phyloP scores from a whole-genome alignment of 2,113 vertebrate genomes.

The Eurystomus gularis region DNA sequence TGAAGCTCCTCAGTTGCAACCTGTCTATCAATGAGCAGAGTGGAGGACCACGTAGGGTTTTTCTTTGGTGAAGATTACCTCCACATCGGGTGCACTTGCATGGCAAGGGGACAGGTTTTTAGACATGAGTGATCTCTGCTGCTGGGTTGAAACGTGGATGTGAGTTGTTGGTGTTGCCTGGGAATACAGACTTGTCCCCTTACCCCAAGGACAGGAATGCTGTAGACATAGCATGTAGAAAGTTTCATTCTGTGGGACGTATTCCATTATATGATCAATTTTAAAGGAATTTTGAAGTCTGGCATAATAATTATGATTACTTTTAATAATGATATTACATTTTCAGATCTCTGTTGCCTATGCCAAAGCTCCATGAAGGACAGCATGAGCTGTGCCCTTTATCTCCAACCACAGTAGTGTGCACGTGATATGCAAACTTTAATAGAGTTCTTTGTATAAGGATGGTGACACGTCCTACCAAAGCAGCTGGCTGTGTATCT shows the following conservation, averaged over 20 bases:
- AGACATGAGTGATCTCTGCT: background rate
- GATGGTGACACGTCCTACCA: background rate
- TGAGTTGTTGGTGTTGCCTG: background rate
- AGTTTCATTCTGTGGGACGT: background rate
- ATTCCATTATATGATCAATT: background rate
- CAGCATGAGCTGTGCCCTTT: background rate
- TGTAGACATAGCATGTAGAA: background rate
- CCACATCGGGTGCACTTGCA: background rate
- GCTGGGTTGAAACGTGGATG: accelerated
- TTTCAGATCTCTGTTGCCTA: background rate
- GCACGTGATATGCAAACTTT: accelerated
- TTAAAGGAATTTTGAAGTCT: background rate
- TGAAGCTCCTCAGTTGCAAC: background rate
- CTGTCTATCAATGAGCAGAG: background rate
- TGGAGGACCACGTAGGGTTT: background rate
- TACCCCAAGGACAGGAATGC: background rate
- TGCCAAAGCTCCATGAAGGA: background rate
- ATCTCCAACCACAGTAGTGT: background rate
- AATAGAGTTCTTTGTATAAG: background rate
- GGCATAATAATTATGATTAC: background rate
- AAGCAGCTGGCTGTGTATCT: background rate
- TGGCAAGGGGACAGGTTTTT: background rate
- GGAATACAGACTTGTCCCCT: background rate
- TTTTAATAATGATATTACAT: background rate
- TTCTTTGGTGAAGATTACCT: background rate